phyloP scores from a whole-genome alignment of 2,888 invertebrate species.

The Drosophila nr. perissopoda region DNA sequence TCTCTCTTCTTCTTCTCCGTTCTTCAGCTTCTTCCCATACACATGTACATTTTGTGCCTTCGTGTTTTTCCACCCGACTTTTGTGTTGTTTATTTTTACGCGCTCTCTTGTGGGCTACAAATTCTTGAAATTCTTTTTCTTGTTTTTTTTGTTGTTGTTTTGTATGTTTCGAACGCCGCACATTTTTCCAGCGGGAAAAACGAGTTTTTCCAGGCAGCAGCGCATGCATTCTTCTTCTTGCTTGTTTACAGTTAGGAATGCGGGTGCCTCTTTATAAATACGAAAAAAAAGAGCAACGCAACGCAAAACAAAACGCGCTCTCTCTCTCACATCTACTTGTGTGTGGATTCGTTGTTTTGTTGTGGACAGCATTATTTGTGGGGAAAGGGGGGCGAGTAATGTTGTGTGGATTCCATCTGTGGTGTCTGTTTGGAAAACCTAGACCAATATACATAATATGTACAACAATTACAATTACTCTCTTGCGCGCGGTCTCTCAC shows the following conservation, averaged over 20 bases:
- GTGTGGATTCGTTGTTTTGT: constrained; percentile 3
- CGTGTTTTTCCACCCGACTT: constrained; percentile 58
- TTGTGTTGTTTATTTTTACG: constrained; percentile 60
- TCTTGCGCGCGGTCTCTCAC: constrained; percentile 10
- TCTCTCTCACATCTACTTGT: constrained; percentile 26
- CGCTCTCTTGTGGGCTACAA: constrained; percentile 64
- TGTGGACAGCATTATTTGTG: constrained; percentile 36
- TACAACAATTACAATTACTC: constrained; percentile 32
- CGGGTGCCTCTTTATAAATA: constrained; percentile 60
- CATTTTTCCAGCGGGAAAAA: constrained; percentile 79
- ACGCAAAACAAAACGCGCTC: constrained; percentile 45
- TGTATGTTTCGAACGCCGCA: constrained; percentile 39
- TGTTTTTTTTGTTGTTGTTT: constrained; percentile 25
- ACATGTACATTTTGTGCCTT: constrained; percentile 31
- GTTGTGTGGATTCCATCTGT: constrained; percentile 44
- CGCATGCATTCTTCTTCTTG: constrained; percentile 65
- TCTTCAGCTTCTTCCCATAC: constrained; percentile 1
- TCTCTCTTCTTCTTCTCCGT: constrained; percentile 20
- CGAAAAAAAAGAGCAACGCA: constrained; percentile 56
- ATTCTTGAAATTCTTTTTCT: constrained; percentile 76
- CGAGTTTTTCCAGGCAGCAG: constrained; percentile 74
- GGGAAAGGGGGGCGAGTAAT: background rate
- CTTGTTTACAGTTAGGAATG: constrained; percentile 78
- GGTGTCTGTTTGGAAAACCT: constrained; percentile 40
- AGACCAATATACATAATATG: constrained; percentile 41